Conservation (phyloP, 2,113 vertebrate species). For the Puntigrus tetrazona region DNA sequence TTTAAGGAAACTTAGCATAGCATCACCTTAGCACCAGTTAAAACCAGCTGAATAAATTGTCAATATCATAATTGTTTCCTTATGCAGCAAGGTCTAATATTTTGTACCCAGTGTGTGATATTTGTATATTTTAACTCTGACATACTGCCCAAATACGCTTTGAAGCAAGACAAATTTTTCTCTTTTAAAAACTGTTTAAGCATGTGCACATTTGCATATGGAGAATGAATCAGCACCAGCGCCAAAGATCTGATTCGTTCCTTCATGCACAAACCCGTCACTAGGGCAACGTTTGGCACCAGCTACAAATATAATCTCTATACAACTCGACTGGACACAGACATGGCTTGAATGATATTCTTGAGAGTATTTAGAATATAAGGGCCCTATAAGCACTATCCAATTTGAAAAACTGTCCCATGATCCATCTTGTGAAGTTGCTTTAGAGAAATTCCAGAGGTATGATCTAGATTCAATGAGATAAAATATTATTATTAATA, state of each 20-base stretch:
- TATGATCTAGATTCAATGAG: background rate
- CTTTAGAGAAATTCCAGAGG: background rate
- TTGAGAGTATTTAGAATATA: background rate
- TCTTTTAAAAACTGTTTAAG: background rate
- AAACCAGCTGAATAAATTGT: background rate
- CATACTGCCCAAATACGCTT: background rate
- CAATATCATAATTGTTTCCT: background rate
- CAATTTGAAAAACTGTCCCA: background rate
- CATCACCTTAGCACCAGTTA: background rate
- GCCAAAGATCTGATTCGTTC: slow-evolving; percentile 53
- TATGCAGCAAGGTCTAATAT: background rate
- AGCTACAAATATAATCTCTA: slow-evolving; percentile 42
- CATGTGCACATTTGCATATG: slow-evolving; percentile 32
- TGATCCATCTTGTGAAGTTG: background rate
- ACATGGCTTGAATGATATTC: background rate
- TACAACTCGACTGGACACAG: slow-evolving; percentile 26
- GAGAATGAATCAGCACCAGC: background rate
- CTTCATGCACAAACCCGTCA: slow-evolving; percentile 64
- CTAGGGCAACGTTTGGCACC: slow-evolving; percentile 74
- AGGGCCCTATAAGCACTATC: background rate
- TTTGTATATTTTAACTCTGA: background rate
- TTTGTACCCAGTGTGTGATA: background rate
- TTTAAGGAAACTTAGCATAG: background rate
- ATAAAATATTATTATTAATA: background rate
- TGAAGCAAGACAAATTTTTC: background rate